A percentile compares a stretch with the other conserved stretches of the same genome.
phyloP scores from a whole-genome alignment of 2,113 vertebrate species.

The western clawed frog (Xenopus tropicalis) region DNA sequence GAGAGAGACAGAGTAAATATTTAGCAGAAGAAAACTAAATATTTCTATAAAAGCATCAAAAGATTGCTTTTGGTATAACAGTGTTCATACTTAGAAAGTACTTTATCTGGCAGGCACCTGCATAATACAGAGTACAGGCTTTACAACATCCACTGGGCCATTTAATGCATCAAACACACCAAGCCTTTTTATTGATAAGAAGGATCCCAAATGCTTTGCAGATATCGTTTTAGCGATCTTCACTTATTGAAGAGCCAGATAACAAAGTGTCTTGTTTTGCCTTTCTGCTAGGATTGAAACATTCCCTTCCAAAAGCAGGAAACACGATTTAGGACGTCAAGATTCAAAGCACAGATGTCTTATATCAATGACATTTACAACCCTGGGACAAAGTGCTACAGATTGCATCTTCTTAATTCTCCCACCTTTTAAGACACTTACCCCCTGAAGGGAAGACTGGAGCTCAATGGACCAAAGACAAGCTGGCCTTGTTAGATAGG shows the following conservation, averaged over 20 bases:
- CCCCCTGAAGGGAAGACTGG: not conserved
- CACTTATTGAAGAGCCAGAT: slow-evolving; percentile 34
- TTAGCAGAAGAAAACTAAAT: no score
- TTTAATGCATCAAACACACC: slow-evolving; percentile 39
- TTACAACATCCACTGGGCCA: slow-evolving; percentile 20
- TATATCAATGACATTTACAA: slow-evolving; percentile 40
- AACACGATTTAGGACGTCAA: slow-evolving; percentile 23
- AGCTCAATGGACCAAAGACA: slow-evolving; percentile 33
- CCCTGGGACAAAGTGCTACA: slow-evolving; percentile 34
- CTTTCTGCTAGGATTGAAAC: slow-evolving; percentile 37
- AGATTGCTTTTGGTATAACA: slow-evolving; percentile 24
- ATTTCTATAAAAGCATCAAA: slow-evolving; percentile 11
- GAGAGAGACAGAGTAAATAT: no score
- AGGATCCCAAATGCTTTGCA: slow-evolving; percentile 6
- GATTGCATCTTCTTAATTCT: slow-evolving; percentile 40
- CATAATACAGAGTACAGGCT: slow-evolving; percentile 9
- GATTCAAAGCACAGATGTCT: slow-evolving; percentile 34
- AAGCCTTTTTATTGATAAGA: slow-evolving; percentile 38
- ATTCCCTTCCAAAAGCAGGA: slow-evolving; percentile 21
- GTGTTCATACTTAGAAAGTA: slow-evolving; percentile 25
- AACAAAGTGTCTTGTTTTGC: slow-evolving; percentile 31
- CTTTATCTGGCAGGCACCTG: not conserved
- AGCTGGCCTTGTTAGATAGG: slow-evolving; percentile 43
- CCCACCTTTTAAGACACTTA: slow-evolving; percentile 30
- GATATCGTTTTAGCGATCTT: slow-evolving; percentile 34